Evolutionary conservation across 2,888 invertebrate genomes (phyloP), one percentile per base, ranked within the genome.

Genomic region (Rotaria sp.): DNA sequence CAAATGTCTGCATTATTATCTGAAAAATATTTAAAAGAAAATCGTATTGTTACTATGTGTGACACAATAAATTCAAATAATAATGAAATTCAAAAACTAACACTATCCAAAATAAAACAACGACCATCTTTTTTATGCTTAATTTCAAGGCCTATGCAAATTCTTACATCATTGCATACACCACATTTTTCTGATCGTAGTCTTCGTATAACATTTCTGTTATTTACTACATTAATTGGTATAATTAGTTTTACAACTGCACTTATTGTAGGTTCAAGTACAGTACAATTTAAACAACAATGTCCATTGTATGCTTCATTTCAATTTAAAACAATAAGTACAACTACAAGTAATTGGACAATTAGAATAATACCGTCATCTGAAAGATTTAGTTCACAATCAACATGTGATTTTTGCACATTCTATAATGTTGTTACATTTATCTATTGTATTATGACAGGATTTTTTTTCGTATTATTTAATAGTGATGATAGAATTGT

Each of bases 281-380:
- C n/a, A 2, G 45, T 80, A 26, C 80, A 80, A 80, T 80, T 80
- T 80, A 80, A 80, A 80, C 80, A 80, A 13, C 80, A 80, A 80
- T 80, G 80, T 45, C 45, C n/a, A n/a, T 45, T 80, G 8, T 80
- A 80, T n/a, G 41, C 80, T 26, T 15, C 80, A 45, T 80, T 80
- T n/a, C 11, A 45, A n/a, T 80, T 45, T 80, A 45, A 80, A 41
- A 80, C 3, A 26, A 0, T 80, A 80, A n/a, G 4, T 21, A n/a
- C 38, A 41, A 24, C 24, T 0, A 26, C 7, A 21, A 45, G 11
- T 11, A 45, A 80, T 80, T 80, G n/a, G 26, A 80, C 45, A 13
- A 4, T 80, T 15, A 24, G 26, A 45, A 26, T 80, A 5, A 13
- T 11, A 4, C 41, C 26, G 3, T 3, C 45, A 26, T n/a, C 41